Percentiles rank a stretch among this genome's conserved stretches.
These are phyloP conservation scores for Petrocephalus schoutedeni DNA, from an alignment of 2,797 vertebrate genomes.

Conservation along the genomic window DNA sequence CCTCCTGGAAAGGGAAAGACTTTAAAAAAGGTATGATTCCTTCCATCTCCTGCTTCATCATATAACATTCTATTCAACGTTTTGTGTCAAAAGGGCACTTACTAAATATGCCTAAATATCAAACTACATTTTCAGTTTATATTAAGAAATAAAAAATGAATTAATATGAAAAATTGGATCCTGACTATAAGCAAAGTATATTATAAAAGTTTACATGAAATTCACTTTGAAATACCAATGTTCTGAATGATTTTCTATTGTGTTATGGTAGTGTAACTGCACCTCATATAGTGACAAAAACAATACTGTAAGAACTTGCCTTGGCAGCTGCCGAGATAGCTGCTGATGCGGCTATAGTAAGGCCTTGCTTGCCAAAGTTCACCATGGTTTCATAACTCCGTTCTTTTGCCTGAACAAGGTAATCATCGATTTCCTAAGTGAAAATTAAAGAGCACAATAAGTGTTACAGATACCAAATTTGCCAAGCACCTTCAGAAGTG, in stretches of 20 bases:
- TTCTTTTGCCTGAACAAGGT: slow-evolving; percentile 77
- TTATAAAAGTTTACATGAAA: not conserved
- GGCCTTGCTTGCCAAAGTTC: slow-evolving; percentile 73
- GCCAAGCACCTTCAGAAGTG: not conserved
- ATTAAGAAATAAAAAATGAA: not conserved
- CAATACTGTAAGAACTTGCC: slow-evolving; percentile 45
- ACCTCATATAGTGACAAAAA: not conserved
- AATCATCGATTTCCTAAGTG: slow-evolving; percentile 76
- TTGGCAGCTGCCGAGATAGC: slow-evolving; percentile 74
- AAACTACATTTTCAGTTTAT: not conserved
- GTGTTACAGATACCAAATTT: not conserved
- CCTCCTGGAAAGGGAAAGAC: not conserved
- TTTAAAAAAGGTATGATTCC: not conserved
- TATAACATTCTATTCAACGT: not conserved
- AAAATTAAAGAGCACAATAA: slow-evolving; percentile 16
- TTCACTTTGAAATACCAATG: not conserved
- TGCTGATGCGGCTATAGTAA: slow-evolving; percentile 73
- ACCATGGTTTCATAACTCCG: slow-evolving; percentile 80
- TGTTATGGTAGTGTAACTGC: not conserved
- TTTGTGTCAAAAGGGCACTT: not conserved
- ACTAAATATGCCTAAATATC: not conserved
- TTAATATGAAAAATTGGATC: not conserved
- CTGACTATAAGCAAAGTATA: not conserved
- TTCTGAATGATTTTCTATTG: not conserved
- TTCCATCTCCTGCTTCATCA: not conserved